phyloP scores from a whole-genome alignment of 2,113 vertebrate genomes.

The Pithys albifrons region DNA sequence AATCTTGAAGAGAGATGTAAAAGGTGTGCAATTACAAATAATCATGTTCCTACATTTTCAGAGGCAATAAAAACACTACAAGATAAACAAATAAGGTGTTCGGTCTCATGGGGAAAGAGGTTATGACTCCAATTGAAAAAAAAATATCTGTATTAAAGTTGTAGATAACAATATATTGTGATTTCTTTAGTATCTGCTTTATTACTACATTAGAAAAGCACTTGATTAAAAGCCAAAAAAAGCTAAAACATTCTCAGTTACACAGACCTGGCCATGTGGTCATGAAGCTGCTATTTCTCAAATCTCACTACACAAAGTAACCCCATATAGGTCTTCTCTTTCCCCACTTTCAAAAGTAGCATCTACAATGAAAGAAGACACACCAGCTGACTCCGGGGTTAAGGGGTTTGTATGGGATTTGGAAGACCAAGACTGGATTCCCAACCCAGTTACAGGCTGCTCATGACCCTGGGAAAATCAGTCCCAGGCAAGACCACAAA shows the following conservation, averaged over 20 bases:
- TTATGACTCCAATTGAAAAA: not conserved
- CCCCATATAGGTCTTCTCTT: not conserved
- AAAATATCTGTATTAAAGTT: not conserved
- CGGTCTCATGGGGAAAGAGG: not conserved
- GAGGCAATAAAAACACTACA: slow-evolving; percentile 15
- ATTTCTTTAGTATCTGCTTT: slow-evolving; percentile 7
- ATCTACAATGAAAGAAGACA: not conserved
- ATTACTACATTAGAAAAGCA: not conserved
- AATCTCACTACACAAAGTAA: not conserved
- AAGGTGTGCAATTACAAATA: not conserved
- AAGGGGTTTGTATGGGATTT: not conserved
- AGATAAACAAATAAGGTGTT: not conserved
- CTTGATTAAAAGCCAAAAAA: not conserved
- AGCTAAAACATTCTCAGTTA: not conserved
- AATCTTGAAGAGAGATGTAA: not conserved
- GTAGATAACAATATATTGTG: not conserved
- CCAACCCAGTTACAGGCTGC: not conserved
- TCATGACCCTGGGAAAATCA: not conserved
- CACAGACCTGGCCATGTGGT: not conserved
- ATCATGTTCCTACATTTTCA: not conserved
- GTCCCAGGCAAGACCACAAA: not conserved
- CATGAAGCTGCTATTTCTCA: not conserved
- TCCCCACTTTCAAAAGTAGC: not conserved
- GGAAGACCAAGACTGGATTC: not conserved
- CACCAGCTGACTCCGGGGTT: not conserved